phyloP scores from a whole-genome alignment of 2,888 invertebrate genomes.

The Neoitamus cyanurus region DNA sequence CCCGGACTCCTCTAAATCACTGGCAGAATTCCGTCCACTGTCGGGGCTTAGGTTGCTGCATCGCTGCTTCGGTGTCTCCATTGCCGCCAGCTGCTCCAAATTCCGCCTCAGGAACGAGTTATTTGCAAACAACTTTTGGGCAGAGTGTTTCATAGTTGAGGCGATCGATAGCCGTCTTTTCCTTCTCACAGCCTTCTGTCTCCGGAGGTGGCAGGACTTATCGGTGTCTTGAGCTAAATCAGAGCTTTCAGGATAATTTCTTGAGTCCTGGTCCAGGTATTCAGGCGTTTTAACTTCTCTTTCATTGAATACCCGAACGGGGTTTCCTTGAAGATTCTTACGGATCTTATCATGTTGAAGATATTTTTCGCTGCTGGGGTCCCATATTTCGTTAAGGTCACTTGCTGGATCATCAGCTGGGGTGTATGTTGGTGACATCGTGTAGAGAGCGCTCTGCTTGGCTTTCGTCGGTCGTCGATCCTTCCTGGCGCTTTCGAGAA shows the following conservation, averaged over 20 bases:
- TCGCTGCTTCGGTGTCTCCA: slow-evolving; percentile 52
- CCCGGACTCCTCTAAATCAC: slow-evolving; percentile 56
- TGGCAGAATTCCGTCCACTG: slow-evolving; percentile 64
- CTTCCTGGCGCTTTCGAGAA: slow-evolving; percentile 64
- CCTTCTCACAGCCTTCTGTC: slow-evolving; percentile 62
- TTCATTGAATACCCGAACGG: not conserved
- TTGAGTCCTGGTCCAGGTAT: not conserved
- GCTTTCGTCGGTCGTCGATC: slow-evolving; percentile 56
- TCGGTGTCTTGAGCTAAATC: not conserved
- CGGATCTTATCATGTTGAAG: slow-evolving; percentile 49
- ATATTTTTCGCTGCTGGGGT: slow-evolving; percentile 55
- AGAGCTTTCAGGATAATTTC: not conserved
- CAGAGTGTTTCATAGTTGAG: slow-evolving; percentile 59
- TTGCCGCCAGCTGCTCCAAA: slow-evolving; percentile 51
- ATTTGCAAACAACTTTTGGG: slow-evolving; percentile 58
- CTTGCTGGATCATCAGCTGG: slow-evolving; percentile 66
- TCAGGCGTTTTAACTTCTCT: slow-evolving; percentile 42
- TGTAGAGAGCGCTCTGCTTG: slow-evolving; percentile 50
- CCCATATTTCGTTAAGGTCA: slow-evolving; percentile 65
- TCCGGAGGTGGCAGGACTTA: slow-evolving; percentile 57
- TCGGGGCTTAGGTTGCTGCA: slow-evolving; percentile 60
- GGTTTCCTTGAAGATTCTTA: slow-evolving; percentile 35
- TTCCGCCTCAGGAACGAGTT: slow-evolving; percentile 49
- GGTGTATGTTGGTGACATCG: slow-evolving; percentile 63
- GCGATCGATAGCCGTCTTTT: slow-evolving; percentile 58